phyloP scores from a whole-genome alignment of 2,888 invertebrate genomes.

The Odontocerum albicorne region DNA sequence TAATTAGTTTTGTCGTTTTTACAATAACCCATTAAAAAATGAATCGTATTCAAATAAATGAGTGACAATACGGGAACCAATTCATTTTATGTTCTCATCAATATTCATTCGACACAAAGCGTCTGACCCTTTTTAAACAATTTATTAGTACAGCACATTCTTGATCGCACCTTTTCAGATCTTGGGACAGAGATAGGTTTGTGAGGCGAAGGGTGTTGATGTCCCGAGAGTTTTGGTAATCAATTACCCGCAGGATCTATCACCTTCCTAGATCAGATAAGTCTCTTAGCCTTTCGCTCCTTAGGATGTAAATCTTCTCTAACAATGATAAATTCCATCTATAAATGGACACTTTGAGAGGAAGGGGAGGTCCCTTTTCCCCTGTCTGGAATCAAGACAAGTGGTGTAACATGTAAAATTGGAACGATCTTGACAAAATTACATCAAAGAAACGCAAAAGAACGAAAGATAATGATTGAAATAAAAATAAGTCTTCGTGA shows the following conservation, averaged over 20 bases:
- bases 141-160: slow-evolving; percentile 15
- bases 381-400: too few species aligned
- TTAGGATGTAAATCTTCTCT: slow-evolving; percentile 33
- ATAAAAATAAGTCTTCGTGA: too few species aligned
- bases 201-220: slow-evolving; percentile 6
- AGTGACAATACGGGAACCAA: too few species aligned
- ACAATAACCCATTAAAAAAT: too few species aligned
- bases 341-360: slow-evolving; percentile 25
- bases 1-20: too few species aligned
- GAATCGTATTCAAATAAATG: too few species aligned
- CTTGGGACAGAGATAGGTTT: not conserved
- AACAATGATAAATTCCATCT: slow-evolving; percentile 35
- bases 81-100: slow-evolving; percentile 12
- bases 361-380: too few species aligned
- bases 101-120: slow-evolving; percentile 13
- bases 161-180: slow-evolving; percentile 8
- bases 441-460: too few species aligned
- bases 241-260: slow-evolving; percentile 34
- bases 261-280: slow-evolving; percentile 33
- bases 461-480: too few species aligned
- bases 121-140: slow-evolving; percentile 19
- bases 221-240: slow-evolving; percentile 30
- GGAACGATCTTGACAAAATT: too few species aligned
- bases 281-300: slow-evolving; percentile 7
- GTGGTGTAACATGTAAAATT: too few species aligned